Evolutionary conservation across 2,113 vertebrate species (phyloP), one percentile per base, ranked within the genome.

Genomic region (Hippocampus comes): DNA sequence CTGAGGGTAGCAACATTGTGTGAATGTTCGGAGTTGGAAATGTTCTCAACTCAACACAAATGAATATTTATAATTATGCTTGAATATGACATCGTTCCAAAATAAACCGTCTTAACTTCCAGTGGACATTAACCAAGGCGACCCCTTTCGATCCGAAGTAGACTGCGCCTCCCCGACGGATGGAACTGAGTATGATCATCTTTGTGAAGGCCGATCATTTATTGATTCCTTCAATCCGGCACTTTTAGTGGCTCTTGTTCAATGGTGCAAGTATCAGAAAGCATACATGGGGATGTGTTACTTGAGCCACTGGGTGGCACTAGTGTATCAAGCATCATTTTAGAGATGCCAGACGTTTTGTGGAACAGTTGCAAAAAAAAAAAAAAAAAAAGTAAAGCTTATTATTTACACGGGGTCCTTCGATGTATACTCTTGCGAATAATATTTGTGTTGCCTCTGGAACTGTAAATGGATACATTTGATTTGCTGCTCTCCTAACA

Each of bases 261-360:
- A 2, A 56, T 4, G 9, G 21, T n/a, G 9, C 9, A 55, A 55
- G 21, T 23, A 4, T 56, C n/a, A 56, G n/a, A 23, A 56, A 23
- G 53, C 9, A 9, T 23, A 23, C 17, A 60, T 1, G 30, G 34
- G 27, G 1, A 61, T 11, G 53, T 61, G 7, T 20, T 65, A 23
- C 41, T 65, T 25, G n/a, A 23, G 42, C 63, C 63, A 66, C 41
- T 46, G 15, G 63, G 18, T 66, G 63, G n/a, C 63, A 46, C n/a
- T 66, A 66, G 63, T 66, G 63, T 66, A 42, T 23, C 41, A 43
- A 11, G n/a, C 2, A 23, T 21, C 43, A 23, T 8, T 46, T 9
- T 46, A 21, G 20, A 20, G 18, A 18, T 20, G 18, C 27, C 12
- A 20, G 53, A 20, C 27, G 30, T 59, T 15, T 17, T 21, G 9